These are phyloP conservation scores for Ostrea denselamellosa DNA, from an alignment of 1,140 invertebrate species.

Conservation along the genomic window DNA sequence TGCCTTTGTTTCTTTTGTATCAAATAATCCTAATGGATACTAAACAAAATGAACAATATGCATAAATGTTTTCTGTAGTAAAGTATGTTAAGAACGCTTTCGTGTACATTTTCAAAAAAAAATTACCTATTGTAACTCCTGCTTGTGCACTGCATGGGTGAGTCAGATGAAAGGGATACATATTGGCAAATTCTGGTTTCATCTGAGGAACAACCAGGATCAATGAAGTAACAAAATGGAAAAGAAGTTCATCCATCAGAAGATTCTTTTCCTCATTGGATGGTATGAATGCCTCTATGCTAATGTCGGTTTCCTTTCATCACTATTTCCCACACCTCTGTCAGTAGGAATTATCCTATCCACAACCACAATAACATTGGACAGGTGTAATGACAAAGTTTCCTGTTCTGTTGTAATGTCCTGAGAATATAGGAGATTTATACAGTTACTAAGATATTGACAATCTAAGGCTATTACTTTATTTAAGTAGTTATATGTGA, in stretches of 20 bases:
- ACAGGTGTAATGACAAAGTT: slow-evolving; percentile 40
- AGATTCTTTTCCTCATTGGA: slow-evolving; percentile 11
- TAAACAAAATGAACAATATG: background rate
- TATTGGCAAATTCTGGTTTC: background rate
- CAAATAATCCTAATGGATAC: slow-evolving; percentile 37
- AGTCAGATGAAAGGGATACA: slow-evolving; percentile 7
- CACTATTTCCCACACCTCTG: background rate
- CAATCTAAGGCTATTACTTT: no score
- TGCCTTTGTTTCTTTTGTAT: slow-evolving; percentile 39
- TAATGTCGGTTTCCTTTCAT: background rate
- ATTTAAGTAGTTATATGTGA: no score
- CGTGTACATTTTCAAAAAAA: background rate
- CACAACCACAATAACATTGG: slow-evolving; percentile 30
- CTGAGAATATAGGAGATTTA: no score
- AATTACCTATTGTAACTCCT: slow-evolving; percentile 20
- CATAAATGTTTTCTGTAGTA: background rate
- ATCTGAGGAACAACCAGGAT: slow-evolving; percentile 26
- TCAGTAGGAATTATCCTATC: slow-evolving; percentile 24
- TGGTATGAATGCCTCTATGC: slow-evolving; percentile 22
- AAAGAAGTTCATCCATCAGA: slow-evolving; percentile 20
- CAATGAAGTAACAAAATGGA: background rate
- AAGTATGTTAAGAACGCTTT: background rate
- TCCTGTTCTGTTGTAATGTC: slow-evolving; percentile 43
- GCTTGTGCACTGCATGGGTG: slow-evolving; percentile 22
- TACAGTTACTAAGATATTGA: no score